Evolutionary conservation across 2,888 invertebrate species (phyloP), one percentile per base, ranked within the genome.

Genomic region (Mimachlamys varia): DNA sequence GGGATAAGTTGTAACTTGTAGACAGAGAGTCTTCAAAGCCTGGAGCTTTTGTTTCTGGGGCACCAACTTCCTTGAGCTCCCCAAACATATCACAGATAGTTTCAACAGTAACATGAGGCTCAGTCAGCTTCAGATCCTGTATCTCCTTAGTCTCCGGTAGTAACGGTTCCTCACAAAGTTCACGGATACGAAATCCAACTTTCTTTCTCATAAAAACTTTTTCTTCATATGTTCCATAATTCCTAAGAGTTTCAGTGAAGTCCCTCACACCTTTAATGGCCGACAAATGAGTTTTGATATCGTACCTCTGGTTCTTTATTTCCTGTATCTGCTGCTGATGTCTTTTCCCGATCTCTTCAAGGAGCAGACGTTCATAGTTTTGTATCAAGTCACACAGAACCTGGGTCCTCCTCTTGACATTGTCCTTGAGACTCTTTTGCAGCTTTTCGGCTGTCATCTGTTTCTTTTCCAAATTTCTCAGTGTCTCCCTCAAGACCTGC

Each of bases 81-180:
- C 95, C 95, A 93, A 95, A 95, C 93, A 95, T 93, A 90, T 95
- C 94, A 90, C 95, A 95, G 87, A 95, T 94, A 22, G 94, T 93
- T 89, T 95, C 95, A 89, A 95, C 95, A 0, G 94, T 94, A 27
- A 94, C 94, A 44, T 93, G 92, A 19, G 95, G 95, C 89, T 95
- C 94, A n/a, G 92, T 91, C 13, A 95, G 92, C 13, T 89, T 92
- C 22, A 94, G 87, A 37, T 92, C 91, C n/a, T 90, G 89, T 49
- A 92, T 92, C 27, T 93, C 90, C 38, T 93, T 89, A 33, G 90
- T 87, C n/a, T 93, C 93, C 13, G 92, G 93, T 15, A 91, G 91
- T 15, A 95, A 91, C 17, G 94, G 93, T 53, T 94, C 93, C 89
- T 95, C 95, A 91, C 95, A 95, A 33, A 95, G 93, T 88, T 95